A percentile compares a stretch with the other conserved stretches of the same genome.
These are phyloP conservation scores for Myotis planiceps DNA, from an alignment of 2,797 vertebrate genomes.

Conservation along the genomic window DNA sequence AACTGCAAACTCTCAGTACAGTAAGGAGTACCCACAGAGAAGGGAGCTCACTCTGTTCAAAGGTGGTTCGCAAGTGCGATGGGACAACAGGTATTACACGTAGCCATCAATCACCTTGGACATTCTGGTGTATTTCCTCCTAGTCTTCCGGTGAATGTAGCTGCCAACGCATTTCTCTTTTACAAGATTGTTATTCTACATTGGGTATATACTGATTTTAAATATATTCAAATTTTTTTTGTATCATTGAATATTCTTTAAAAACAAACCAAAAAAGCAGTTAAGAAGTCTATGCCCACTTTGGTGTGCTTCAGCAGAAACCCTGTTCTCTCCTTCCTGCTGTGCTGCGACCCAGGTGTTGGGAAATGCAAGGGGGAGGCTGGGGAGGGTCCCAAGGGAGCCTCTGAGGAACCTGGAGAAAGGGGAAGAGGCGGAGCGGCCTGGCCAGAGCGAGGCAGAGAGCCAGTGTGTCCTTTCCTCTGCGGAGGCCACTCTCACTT, in stretches of 20 bases:
- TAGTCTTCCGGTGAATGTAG: neutral
- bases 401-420: neutral
- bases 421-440: neutral
- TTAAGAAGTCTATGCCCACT: neutral
- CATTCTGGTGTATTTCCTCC: neutral
- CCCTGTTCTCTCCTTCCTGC: neutral
- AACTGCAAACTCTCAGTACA: neutral
- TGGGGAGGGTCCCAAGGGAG: neutral
- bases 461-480: neutral
- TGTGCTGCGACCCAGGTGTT: neutral
- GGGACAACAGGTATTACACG: neutral
- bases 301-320: neutral
- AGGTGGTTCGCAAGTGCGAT: neutral
- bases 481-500: neutral
- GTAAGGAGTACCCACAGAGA: neutral
- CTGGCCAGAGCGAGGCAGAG: neutral
- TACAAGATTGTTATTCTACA: neutral
- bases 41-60: neutral
- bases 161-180: neutral
- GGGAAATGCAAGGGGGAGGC: neutral
- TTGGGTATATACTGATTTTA: neutral
- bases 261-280: neutral
- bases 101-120: neutral
- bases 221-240: neutral
- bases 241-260: neutral